These are phyloP conservation scores for Leguminivora glycinivorella DNA, from an alignment of 1,140 invertebrate genomes.

Conservation along the genomic window DNA sequence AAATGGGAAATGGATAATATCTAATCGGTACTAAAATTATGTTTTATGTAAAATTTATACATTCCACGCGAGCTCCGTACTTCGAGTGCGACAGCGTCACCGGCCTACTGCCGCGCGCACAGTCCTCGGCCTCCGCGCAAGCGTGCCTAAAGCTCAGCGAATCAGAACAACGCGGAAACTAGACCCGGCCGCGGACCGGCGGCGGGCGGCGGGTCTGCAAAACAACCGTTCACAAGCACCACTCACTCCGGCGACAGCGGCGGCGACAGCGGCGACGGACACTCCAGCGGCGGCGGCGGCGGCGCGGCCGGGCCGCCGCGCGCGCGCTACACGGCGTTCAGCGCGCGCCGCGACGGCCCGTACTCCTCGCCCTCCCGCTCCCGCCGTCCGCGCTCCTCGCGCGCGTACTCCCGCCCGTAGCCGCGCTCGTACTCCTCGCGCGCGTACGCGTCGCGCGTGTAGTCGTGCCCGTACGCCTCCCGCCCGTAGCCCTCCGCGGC, in stretches of 20 bases:
- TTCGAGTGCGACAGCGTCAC: conserved; percentile 31
- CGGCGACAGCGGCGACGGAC: too few relatives aligned
- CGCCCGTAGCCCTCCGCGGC: conserved; percentile 46
- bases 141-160: conserved; percentile 68
- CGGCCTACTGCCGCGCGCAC: conserved; percentile 24
- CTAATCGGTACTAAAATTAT: conserved; percentile 75
- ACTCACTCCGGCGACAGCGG: background rate
- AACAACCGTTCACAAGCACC: conserved; percentile 15
- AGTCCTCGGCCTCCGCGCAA: conserved; percentile 26
- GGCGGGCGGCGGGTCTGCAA: background rate
- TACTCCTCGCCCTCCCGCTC: conserved; percentile 62
- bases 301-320: conserved; percentile 31
- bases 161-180: conserved; percentile 42
- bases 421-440: conserved; percentile 37
- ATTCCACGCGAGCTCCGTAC: conserved; percentile 56
- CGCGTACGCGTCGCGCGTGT: conserved; percentile 52
- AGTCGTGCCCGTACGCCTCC: conserved; percentile 58
- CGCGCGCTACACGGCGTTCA: conserved; percentile 66
- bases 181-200: conserved; percentile 2
- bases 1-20: conserved; percentile 76
- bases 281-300: conserved; percentile 22
- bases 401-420: conserved; percentile 40
- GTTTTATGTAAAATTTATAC: conserved; percentile 69
- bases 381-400: conserved; percentile 34
- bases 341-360: conserved; percentile 71